These are phyloP conservation scores for Dinomys branickii DNA, from an alignment of 2,113 vertebrate species.

Conservation along the genomic window DNA sequence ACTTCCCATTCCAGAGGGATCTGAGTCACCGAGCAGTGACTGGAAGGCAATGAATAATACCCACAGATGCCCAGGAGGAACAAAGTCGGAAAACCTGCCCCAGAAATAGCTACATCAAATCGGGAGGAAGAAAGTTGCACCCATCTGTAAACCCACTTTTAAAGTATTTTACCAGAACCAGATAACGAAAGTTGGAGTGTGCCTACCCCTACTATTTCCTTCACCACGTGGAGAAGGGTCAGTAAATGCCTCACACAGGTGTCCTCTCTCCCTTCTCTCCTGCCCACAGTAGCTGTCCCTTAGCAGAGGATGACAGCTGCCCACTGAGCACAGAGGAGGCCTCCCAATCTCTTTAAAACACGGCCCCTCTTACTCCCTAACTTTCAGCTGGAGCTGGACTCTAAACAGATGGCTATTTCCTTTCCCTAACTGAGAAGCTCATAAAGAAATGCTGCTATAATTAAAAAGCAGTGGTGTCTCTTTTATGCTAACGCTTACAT, in stretches of 20 bases:
- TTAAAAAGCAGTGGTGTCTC: background rate
- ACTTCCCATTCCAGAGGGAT: background rate
- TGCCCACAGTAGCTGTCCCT: background rate
- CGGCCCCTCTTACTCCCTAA: background rate
- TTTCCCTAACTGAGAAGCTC: background rate
- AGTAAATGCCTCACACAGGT: background rate
- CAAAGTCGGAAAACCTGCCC: background rate
- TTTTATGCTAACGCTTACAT: conserved; percentile 6
- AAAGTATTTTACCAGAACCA: background rate
- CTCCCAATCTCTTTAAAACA: conserved; percentile 1
- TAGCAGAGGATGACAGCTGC: background rate
- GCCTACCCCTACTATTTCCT: background rate
- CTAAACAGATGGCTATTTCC: background rate
- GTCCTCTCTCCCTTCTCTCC: background rate
- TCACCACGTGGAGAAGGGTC: background rate
- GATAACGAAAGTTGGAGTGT: background rate
- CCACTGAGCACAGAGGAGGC: background rate
- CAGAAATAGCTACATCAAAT: background rate
- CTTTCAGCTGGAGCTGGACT: background rate
- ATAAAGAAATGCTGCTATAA: background rate
- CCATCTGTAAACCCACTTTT: conserved; percentile 16
- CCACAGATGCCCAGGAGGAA: background rate
- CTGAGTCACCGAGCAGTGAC: background rate
- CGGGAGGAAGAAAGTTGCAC: background rate
- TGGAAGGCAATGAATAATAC: background rate